phyloP scores from a whole-genome alignment of 2,113 vertebrate genomes.

The Myotis brandtii region DNA sequence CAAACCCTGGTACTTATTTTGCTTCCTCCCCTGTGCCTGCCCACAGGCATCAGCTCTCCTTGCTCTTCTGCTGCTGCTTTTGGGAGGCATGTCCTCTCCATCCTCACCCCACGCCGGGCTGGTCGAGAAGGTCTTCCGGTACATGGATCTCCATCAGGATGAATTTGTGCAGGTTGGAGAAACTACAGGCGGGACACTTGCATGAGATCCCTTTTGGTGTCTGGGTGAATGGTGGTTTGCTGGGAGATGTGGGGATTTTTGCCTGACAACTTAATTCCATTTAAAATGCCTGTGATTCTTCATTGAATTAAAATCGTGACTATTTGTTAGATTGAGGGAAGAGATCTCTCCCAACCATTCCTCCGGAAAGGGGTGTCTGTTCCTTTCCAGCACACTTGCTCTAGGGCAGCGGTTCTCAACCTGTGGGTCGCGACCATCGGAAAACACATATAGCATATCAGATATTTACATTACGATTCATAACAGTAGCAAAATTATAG shows the following conservation, averaged over 20 bases:
- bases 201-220: accelerated
- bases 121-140: conserved; percentile 75
- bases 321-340: not conserved
- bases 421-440: no score
- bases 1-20: not conserved
- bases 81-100: conserved; percentile 31
- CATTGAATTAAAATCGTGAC: not conserved
- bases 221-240: no score
- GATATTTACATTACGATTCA: no score
- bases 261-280: not conserved
- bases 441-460: no score
- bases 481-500: no score
- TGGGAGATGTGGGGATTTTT: not conserved
- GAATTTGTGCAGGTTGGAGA: conserved; percentile 83
- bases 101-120: accelerated
- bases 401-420: no score
- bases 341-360: accelerated
- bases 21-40: not conserved
- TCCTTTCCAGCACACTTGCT: not conserved
- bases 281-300: not conserved
- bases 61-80: conserved; percentile 52
- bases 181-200: accelerated
- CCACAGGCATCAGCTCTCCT: conserved; percentile 55
- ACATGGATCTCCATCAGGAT: conserved; percentile 83
- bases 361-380: no score